Evolutionary conservation across 2,113 vertebrate genomes (phyloP), one percentile per base, ranked within the genome.

Genomic region (Lates calcarifer): DNA sequence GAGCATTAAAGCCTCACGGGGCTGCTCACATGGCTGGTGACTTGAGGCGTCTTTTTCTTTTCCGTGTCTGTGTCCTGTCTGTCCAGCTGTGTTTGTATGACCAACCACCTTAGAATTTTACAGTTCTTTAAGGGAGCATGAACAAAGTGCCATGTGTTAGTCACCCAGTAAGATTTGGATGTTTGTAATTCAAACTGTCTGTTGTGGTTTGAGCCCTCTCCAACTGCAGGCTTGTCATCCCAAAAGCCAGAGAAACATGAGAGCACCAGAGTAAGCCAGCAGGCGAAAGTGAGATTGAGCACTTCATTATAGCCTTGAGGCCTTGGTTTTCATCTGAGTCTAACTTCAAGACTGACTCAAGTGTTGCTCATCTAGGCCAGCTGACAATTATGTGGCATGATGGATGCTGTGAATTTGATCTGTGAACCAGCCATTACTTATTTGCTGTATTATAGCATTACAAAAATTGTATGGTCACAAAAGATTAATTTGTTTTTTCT

Each of bases 141-240:
- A 77, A 79, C 24, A 0, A 35, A 58, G n/a, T 9, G 39, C 15
- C 1, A 45, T 53, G 49, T 67, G 60, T 83, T 87, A 84, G 79
- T 89, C 81, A 90, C 45, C 31, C 28, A 57, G 33, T 58, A 56
- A 37, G 62, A 60, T 73, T 45, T 80, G 26, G 41, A 81, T 76
- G 55, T 80, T 85, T 87, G 61, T 35, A 61, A 13, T 77, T 77
- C 37, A 88, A 60, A 77, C 63, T 67, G n/a, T 57, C 45, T 79
- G 70, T 82, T 82, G 79, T 89, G 79, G 71, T 81, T 73, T 84
- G 57, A 84, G 13, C 22, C 28, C 12, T 74, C 51, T 75, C 66
- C 49, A 66, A 71, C 35, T 63, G 66, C 51, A 24, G 57, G 43
- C 51, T 39, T 67, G 65, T 70, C 49, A 78, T 79, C 56, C 62